Evolutionary conservation across 2,113 vertebrate genomes (phyloP), one percentile per base, ranked within the genome.

Genomic region (Megaceryle maxima): DNA sequence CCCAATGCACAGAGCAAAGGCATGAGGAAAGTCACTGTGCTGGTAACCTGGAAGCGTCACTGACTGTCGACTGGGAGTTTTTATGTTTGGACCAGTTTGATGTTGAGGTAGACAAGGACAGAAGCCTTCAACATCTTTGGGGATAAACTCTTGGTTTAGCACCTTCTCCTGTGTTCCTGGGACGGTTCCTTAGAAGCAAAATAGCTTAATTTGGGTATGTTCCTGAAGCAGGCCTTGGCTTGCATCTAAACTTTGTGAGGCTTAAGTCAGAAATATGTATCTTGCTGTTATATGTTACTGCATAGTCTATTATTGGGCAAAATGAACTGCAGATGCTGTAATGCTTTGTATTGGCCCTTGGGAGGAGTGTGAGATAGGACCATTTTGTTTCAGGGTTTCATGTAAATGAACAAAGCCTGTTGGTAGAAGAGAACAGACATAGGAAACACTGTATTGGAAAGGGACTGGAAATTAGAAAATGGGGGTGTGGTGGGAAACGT

Each of bases 361-460:
- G 10, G 63, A 91, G 80, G 39, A 62, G 66, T n/a, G 80, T 81
- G 64, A 29, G 35, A 16, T 5, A 43, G 51, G 35, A 81, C 33
- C 11, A 4, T 70, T 76, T 44, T 62, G 31, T 46, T 48, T 90
- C 31, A 66, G 35, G 59, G 31, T 62, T 67, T 73, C 20, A 9
- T 17, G 13, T 43, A 41, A 55, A 79, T 35, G 31, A 59, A 14
- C 1, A 1, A 37, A 29, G 24, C 11, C 35, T 44, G 33, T 37
- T 39, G 41, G 19, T 25, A 44, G 60, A 87, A 73, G 60, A 62
- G 33, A 15, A 26, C 37, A 67, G 33, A n/a, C 5, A 0, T 7
- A 5, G 53, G 35, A 77, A 33, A 48, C 5, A 4, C 29, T 0
- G 0, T 29, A 43, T 53, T 0, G 2, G 28, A 85, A 76, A 9